phyloP scores from a whole-genome alignment of 1,140 invertebrate genomes.

The Acromyrmex heyeri region DNA sequence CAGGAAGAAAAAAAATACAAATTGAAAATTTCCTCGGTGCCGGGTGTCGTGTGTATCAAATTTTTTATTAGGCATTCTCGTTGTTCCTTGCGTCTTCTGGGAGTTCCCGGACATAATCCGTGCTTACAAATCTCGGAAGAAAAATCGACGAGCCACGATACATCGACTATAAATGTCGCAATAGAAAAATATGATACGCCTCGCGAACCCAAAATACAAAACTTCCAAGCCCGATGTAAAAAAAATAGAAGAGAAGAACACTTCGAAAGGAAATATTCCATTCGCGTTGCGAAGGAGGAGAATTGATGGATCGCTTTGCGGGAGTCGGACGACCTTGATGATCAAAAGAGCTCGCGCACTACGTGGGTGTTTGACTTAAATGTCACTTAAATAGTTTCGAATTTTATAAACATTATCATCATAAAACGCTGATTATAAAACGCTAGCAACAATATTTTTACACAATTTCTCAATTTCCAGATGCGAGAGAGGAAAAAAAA shows the following conservation, averaged over 20 bases:
- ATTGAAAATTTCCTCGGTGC: background rate
- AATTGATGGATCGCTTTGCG: constrained; percentile 55
- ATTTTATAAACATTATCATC: background rate
- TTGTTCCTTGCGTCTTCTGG: background rate
- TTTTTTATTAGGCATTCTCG: constrained; percentile 6
- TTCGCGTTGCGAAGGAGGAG: background rate
- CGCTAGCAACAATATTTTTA: background rate
- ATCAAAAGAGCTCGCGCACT: constrained; percentile 54
- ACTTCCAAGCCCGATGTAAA: background rate
- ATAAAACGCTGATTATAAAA: background rate
- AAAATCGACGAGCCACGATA: constrained; percentile 48
- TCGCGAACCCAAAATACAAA: constrained; percentile 46
- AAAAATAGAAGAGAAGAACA: constrained; percentile 37
- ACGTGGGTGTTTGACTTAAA: constrained; percentile 9
- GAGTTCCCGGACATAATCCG: constrained; percentile 10
- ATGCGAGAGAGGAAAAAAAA: background rate
- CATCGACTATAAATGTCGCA: constrained; percentile 45
- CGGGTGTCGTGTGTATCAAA: background rate
- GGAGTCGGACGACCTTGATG: constrained; percentile 55
- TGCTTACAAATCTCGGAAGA: constrained; percentile 59
- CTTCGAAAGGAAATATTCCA: constrained; percentile 20
- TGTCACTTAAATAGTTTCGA: background rate
- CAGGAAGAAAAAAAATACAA: background rate
- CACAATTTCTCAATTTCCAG: background rate
- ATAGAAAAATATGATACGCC: constrained; percentile 58